Evolutionary conservation across 2,888 invertebrate genomes (phyloP).

Genomic region (Prostheceraeus crozeri): DNA sequence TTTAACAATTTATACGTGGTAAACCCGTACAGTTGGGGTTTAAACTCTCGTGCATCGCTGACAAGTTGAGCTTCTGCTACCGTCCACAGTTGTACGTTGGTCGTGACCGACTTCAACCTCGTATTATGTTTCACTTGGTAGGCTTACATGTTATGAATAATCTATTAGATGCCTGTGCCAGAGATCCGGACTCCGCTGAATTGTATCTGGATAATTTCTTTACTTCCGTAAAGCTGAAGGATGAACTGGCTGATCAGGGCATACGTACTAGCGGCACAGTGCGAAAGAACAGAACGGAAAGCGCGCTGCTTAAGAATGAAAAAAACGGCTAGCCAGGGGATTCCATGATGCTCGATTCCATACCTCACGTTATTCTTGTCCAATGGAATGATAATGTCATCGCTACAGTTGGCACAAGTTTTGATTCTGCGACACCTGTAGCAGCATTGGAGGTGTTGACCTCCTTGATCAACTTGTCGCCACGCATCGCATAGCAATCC

Average conservation of each 20-base stretch:
- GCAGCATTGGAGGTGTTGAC: conserved; percentile 5
- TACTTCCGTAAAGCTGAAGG: conserved; percentile 10
- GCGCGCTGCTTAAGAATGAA: not conserved
- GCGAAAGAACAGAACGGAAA: conserved; percentile 7
- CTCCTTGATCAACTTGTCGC: conserved; percentile 23
- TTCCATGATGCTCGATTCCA: conserved; percentile 23
- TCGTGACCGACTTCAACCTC: not conserved
- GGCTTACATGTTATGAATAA: conserved; percentile 11
- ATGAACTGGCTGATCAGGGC: conserved; percentile 5
- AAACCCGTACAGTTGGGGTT: not conserved
- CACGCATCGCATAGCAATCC: conserved; percentile 9
- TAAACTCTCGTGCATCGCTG: not conserved
- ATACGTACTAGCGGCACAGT: conserved; percentile 8
- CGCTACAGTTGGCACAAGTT: conserved; percentile 1
- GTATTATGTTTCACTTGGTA: no score
- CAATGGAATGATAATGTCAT: conserved; percentile 18
- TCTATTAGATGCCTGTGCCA: conserved; percentile 6
- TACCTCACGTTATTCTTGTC: conserved; percentile 5
- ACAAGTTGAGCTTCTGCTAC: conserved; percentile 10
- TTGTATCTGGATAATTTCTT: conserved; percentile 22
- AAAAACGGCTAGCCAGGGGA: not conserved
- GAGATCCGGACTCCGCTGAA: conserved; percentile 10
- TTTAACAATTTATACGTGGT: no score
- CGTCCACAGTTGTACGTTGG: conserved; percentile 10
- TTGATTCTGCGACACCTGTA: conserved; percentile 19